Evolutionary conservation across 2,113 vertebrate species (phyloP), one percentile per base, ranked within the genome.

Genomic region (Nothocercus nigrocapillus): DNA sequence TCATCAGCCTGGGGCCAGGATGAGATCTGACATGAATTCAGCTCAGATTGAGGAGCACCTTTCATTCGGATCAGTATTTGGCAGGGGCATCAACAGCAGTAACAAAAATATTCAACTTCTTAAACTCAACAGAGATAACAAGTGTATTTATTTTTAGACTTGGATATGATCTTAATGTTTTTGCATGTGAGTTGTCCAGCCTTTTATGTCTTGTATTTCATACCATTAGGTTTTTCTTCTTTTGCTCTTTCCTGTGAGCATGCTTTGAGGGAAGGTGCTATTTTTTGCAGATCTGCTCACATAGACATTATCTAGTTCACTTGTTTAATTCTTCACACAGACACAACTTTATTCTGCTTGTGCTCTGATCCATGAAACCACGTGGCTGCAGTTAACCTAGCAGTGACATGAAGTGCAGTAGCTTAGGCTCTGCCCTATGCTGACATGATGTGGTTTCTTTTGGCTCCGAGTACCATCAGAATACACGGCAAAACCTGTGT

Each of bases 331-430:
- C 49, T 74, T 94, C 13, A 67, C 51, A 30, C 80, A 81, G 64
- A 78, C 49, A 66, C 27, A 59, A 91, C 63, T 78, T 86, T 42
- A 54, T 92, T 91, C 72, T 93, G n/a, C 61, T 81, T 94, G 83
- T 81, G 56, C 11, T 0, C 40, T 90, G 68, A 93, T 76, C 79
- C 30, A 1, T 88, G 76, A 92, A 92, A 83, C 63, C 94, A 85
- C 51, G 69, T 54, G 45, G 49, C 68, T 92, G 79, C 68, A 88
- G 85, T 93, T 96, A 96, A 90, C 51, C 40, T 36, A 51, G 73
- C 82, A 88, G 18, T 90, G 80, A 91, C 88, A 85, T 54, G 28
- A 77, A 77, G 40, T 83, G 77, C 25, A 68, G 20, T 94, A 75
- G 81, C 68, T 77, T 62, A 14, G 30, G 30, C 45, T 93, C 77